Evolutionary conservation across 2,888 invertebrate species (phyloP).

Genomic region (Choristoneura rosaceana): DNA sequence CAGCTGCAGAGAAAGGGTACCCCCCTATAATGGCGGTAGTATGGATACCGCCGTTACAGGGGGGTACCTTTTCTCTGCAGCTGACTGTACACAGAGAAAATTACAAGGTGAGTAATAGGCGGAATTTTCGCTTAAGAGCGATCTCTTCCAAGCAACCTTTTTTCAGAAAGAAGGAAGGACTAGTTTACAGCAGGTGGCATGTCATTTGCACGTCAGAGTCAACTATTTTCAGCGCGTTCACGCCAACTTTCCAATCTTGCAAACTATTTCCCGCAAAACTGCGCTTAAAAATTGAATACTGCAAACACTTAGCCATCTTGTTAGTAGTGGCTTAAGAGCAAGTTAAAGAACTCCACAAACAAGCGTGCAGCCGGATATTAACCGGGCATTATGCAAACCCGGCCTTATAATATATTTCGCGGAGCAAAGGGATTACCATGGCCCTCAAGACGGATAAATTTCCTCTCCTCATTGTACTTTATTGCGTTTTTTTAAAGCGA

Average conservation of each 20-base stretch:
- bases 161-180: no score
- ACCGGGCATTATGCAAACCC: conserved; percentile 66
- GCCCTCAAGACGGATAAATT: conserved; percentile 66
- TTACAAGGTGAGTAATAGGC: no score
- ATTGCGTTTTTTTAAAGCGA: conserved; percentile 63
- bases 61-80: no score
- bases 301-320: conserved; percentile 22
- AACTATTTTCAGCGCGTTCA: background rate
- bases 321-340: conserved; percentile 34
- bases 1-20: no score
- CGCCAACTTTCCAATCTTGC: background rate
- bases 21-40: no score
- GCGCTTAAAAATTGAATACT: background rate
- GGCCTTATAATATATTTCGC: conserved; percentile 69
- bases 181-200: background rate
- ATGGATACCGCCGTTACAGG: no score
- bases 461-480: conserved; percentile 63
- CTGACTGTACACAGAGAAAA: no score
- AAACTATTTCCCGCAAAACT: background rate
- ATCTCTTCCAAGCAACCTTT: no score
- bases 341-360: conserved; percentile 44
- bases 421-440: conserved; percentile 63
- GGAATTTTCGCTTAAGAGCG: no score
- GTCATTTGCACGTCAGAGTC: background rate
- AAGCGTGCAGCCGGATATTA: conserved; percentile 50